These are phyloP conservation scores for Pseudoatta argentina DNA, from an alignment of 1,140 invertebrate species.

Conservation along the genomic window DNA sequence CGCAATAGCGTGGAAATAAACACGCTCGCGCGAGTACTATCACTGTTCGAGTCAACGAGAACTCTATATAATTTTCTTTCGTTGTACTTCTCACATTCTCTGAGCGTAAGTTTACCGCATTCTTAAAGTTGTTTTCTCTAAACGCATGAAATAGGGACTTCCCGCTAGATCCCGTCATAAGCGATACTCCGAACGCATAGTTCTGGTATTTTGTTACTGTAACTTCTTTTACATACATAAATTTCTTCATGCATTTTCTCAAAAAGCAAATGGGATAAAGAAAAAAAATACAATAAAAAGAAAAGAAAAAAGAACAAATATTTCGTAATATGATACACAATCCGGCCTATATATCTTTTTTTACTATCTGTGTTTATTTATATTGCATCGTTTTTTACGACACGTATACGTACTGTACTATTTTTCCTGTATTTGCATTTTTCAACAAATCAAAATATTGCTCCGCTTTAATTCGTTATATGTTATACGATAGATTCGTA, in stretches of 20 bases:
- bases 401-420: background rate
- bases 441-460: conserved; percentile 9
- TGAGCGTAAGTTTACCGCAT: conserved; percentile 17
- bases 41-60: background rate
- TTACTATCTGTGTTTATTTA: background rate
- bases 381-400: background rate
- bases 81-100: conserved; percentile 26
- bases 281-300: background rate
- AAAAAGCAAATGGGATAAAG: background rate
- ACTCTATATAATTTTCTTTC: conserved; percentile 59
- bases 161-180: background rate
- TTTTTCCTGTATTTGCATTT: background rate
- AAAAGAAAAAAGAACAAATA: background rate
- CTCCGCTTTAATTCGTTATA: background rate
- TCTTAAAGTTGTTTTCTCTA: conserved; percentile 17
- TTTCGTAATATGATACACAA: background rate
- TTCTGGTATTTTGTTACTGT: background rate
- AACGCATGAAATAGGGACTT: conserved; percentile 3
- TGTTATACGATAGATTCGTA: too few relatives aligned
- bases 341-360: background rate
- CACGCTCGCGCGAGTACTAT: conserved; percentile 19
- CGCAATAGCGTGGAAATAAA: conserved; percentile 57
- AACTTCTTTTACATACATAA: background rate
- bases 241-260: background rate
- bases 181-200: background rate